phyloP scores from a whole-genome alignment of 2,113 vertebrate genomes.

The Planiliza haematocheilus region DNA sequence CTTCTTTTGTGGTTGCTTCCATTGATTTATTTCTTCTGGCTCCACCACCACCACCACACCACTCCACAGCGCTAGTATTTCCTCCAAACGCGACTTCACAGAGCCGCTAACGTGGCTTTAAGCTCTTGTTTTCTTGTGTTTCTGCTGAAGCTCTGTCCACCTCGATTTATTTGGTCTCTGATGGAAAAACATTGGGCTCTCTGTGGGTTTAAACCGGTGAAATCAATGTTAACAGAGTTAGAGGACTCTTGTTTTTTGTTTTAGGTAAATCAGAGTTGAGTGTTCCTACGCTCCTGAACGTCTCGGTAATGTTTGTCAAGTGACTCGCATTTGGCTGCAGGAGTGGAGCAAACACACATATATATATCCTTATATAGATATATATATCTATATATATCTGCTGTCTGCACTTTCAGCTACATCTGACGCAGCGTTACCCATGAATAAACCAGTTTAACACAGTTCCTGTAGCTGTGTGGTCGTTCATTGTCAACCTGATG shows the following conservation, averaged over 20 bases:
- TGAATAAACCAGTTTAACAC: conserved; percentile 63
- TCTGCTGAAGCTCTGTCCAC: not conserved
- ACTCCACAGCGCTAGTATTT: too few relatives aligned
- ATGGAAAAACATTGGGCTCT: not conserved
- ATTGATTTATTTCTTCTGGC: too few relatives aligned
- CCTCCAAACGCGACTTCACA: too few relatives aligned
- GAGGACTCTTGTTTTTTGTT: not conserved
- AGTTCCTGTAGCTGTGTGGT: conserved; percentile 35
- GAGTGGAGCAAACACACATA: not conserved
- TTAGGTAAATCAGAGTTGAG: not conserved
- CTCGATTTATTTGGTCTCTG: not conserved
- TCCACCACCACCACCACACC: too few relatives aligned
- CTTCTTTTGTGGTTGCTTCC: not conserved
- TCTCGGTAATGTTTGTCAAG: conserved; percentile 61
- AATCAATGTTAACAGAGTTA: not conserved
- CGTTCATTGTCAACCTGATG: too few relatives aligned
- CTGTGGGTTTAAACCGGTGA: not conserved
- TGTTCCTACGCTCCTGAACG: not conserved
- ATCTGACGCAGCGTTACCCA: conserved; percentile 1
- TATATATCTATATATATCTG: conserved; percentile 39
- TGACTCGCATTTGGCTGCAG: conserved; percentile 50
- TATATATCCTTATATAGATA: too few relatives aligned
- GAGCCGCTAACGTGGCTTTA: too few relatives aligned
- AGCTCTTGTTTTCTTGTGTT: not conserved
- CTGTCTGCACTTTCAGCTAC: too few relatives aligned